phyloP scores from a whole-genome alignment of 2,797 vertebrate genomes.

The Bovichtus diacanthus region DNA sequence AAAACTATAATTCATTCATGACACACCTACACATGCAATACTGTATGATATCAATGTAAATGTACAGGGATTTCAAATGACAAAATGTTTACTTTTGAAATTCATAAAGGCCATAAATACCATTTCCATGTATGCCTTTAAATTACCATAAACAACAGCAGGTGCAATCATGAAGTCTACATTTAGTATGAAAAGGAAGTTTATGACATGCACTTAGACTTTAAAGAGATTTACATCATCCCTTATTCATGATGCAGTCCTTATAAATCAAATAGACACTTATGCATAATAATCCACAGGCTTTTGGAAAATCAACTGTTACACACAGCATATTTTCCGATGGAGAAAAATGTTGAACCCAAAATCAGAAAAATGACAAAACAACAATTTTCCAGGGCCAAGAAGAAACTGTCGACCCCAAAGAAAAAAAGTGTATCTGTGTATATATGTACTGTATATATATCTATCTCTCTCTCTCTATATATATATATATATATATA shows the following conservation, averaged over 20 bases:
- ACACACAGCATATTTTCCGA: neutral
- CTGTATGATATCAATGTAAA: constrained; percentile 21
- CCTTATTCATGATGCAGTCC: constrained; percentile 52
- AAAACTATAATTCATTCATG: neutral
- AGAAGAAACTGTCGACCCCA: neutral
- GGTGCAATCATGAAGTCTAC: constrained; percentile 10
- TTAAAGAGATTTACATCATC: constrained; percentile 47
- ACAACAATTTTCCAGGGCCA: neutral
- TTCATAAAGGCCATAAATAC: neutral
- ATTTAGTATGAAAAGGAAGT: constrained; percentile 46
- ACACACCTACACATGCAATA: constrained; percentile 9
- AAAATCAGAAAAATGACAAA: neutral
- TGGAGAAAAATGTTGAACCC: neutral
- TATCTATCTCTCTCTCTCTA: too few relatives aligned
- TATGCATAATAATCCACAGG: constrained; percentile 12
- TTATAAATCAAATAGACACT: constrained; percentile 25
- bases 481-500: too few relatives aligned
- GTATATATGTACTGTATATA: too few relatives aligned
- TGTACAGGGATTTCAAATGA: neutral
- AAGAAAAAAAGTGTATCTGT: too few relatives aligned
- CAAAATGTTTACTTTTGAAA: constrained; percentile 10
- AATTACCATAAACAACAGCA: constrained; percentile 33
- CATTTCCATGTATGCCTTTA: constrained; percentile 11
- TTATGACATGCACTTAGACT: constrained; percentile 39
- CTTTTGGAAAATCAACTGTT: neutral